Base-by-base conservation (phyloP, 2,888 invertebrate species). In the Leucophora obtusa region DNA sequence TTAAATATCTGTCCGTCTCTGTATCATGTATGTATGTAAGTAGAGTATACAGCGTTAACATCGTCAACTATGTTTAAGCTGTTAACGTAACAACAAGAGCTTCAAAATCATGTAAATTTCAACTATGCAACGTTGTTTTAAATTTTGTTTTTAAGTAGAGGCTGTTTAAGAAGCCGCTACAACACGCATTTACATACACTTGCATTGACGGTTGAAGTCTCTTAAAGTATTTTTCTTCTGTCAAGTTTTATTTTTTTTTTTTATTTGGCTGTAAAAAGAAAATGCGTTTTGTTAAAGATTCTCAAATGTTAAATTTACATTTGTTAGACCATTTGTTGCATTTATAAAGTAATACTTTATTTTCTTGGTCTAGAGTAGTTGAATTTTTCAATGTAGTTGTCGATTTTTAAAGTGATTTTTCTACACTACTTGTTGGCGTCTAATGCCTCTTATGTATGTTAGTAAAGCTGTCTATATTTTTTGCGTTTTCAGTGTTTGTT, bases 401-500 rank as follows among this genome's bases (percentile, higher is more conserved):
- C 18, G 69, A 63, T 76, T 63, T 50, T 66, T 35, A 15, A 54
- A 77, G 77, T 66, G 59, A 70, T 69, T 70, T 69, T 60, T 51
- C 60, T 60, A 78, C 69, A 78, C 69, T 74, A 74, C 81, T 81
- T 78, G 78, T 70, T 78, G 81, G 78, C 81, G 77, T 78, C 73
- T 77, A 73, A 73, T 73, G 24, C 69, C 77, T 73, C 77, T 81
- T 73, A 51, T 66, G 51, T 62, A 28, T 28, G 7, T 65, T 54
- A 66, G 35, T 28, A 21, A 21, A 62, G 66, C 63, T 76, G 76
- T 72, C 76, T 54, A 63, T 70, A 66, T 50, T 35, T 21, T 43
- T 58, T 21, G 33, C 21, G 21, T n/a, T 51, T 28, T 28, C 7
- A 6, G 7, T 6, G 7, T 28, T 28, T 62, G 50, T 75, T 56